A percentile compares a stretch with the other conserved stretches of the same genome.
These are phyloP conservation scores for Oscarella lobularis DNA, from an alignment of 37 sponge, comb jelly and placozoan genomes.

Conservation along the genomic window DNA sequence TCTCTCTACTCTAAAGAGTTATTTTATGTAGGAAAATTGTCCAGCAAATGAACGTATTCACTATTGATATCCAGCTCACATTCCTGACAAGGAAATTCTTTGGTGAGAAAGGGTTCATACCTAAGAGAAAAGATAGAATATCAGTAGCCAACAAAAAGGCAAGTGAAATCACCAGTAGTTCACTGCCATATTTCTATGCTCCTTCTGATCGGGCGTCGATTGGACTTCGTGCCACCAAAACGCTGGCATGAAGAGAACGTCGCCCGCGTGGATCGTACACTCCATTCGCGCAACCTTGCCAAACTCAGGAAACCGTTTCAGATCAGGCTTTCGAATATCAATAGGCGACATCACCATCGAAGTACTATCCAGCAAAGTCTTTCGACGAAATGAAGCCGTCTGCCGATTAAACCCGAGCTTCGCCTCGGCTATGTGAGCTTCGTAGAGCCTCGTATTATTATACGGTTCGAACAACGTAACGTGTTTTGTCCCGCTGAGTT, in stretches of 20 bases:
- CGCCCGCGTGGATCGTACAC: conserved; percentile 41
- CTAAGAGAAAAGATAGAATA: conserved; percentile 11
- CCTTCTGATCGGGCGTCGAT: conserved; percentile 37
- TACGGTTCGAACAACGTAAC: conserved; percentile 57
- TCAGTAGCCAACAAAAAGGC: not conserved
- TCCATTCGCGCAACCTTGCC: conserved; percentile 10
- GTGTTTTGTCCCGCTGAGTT: conserved; percentile 56
- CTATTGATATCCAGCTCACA: conserved; percentile 44
- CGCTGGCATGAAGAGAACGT: conserved; percentile 72
- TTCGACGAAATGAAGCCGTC: conserved; percentile 22
- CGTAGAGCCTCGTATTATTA: conserved; percentile 54
- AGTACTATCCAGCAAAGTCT: conserved; percentile 47
- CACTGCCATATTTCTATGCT: conserved; percentile 59
- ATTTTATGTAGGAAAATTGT: not conserved
- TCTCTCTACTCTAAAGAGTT: too few relatives aligned
- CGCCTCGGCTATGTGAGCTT: conserved; percentile 67
- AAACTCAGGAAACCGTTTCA: conserved; percentile 48
- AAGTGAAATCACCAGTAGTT: conserved; percentile 54
- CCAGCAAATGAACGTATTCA: conserved; percentile 31
- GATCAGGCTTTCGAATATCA: conserved; percentile 39
- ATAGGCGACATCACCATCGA: conserved; percentile 83
- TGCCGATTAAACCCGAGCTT: conserved; percentile 15
- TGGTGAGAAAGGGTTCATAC: conserved; percentile 62
- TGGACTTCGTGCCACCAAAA: conserved; percentile 89
- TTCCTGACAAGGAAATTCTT: conserved; percentile 60